Evolutionary conservation across 2,888 invertebrate genomes (phyloP), one percentile per base, ranked within the genome.

Genomic region (Nephrotoma guestfalica): DNA sequence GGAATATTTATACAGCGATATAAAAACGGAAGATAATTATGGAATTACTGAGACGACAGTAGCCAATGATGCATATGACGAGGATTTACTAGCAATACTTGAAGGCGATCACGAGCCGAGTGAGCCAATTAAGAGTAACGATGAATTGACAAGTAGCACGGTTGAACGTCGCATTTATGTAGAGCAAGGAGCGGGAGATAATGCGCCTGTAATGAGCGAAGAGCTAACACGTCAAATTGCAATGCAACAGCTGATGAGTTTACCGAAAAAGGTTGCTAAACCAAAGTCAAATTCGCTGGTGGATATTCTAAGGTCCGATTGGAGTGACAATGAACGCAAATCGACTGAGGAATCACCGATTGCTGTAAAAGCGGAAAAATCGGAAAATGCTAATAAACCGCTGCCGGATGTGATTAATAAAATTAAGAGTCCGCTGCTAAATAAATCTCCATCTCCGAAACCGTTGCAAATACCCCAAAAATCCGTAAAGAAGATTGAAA

Each of bases 81-180:
- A 86, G 41, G 92, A 92, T 87, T 88, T 92, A 87, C 92, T 94
- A 15, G 93, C 92, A 87, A 91, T 92, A 41, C 89, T 94, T 47
- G 93, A 94, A 40, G 92, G 93, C 88, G 93, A 93, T 87, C 93
- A 93, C 91, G 92, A 92, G 88, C 92, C 92, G 89, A 93, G 93
- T 87, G 71, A 86, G 30, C 41, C 45, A 5, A 51, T 84, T 11
- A 87, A 86, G 15, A 86, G 40, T 9, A 41, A 6, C 15, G 86
- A 86, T 57, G 41, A 86, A 86, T 0, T 18, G 84, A 5, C 42
- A 85, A 51, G 71, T 85, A 15, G 47, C n/a, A 4, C 0, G n/a
- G 15, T 85, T 1, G 71, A 71, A 71, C 71, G 71, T 7, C 71
- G 30, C 30, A 9, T 71, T 9, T 41, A 84, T n/a, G 0, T 84